Evolutionary conservation across 2,797 vertebrate species (phyloP).

Genomic region (Bradypus variegatus): DNA sequence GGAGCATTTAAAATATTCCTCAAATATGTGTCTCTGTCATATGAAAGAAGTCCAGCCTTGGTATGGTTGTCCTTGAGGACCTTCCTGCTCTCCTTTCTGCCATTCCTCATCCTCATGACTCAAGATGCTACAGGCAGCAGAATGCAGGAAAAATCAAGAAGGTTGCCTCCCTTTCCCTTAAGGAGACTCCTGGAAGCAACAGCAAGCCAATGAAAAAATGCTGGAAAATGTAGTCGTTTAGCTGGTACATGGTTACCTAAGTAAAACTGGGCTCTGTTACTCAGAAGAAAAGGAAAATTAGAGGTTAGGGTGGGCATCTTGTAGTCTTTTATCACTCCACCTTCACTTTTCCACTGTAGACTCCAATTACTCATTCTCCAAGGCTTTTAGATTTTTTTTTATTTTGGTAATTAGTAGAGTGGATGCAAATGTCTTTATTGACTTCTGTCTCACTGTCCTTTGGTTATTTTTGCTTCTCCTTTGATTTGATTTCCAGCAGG

Average conservation of each 20-base stretch:
- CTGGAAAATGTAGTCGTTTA: not conserved
- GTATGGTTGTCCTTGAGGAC: not conserved
- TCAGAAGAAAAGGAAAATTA: not conserved
- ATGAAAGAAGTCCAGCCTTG: not conserved
- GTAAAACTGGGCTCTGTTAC: not conserved
- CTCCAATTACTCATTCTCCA: not conserved
- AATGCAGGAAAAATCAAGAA: not conserved
- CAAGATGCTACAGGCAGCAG: not conserved
- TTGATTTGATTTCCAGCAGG: not conserved
- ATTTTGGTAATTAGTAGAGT: not conserved
- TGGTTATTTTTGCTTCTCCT: conserved; percentile 19
- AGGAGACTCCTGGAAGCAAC: not conserved
- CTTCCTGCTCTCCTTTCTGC: not conserved
- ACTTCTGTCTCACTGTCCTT: not conserved
- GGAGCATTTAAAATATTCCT: not conserved
- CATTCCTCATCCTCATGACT: not conserved
- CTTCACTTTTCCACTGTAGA: not conserved
- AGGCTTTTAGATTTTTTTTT: not conserved
- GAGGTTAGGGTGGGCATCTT: not conserved
- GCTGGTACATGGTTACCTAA: not conserved
- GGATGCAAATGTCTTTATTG: not conserved
- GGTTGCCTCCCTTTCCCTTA: not conserved
- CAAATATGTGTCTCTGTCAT: not conserved
- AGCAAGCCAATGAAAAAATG: too few relatives aligned
- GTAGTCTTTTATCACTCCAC: not conserved